A percentile compares a stretch with the other conserved stretches of the same genome.
phyloP scores from a whole-genome alignment of 1,140 invertebrate genomes.

The Grapholita molesta region DNA sequence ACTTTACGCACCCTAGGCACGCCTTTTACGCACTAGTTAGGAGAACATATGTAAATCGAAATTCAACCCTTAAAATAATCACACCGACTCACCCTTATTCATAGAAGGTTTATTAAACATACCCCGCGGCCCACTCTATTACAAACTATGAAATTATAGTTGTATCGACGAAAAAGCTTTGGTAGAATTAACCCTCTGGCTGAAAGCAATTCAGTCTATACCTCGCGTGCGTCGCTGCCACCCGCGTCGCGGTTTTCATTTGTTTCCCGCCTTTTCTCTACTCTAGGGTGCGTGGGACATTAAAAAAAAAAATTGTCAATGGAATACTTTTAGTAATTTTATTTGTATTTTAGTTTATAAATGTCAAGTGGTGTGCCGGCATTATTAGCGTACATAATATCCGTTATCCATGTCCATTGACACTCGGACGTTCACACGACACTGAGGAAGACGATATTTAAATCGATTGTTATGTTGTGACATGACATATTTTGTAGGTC shows the following conservation, averaged over 20 bases:
- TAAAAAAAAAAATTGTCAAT: background rate
- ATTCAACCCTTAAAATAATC: too few relatives aligned
- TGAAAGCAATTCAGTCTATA: constrained; percentile 45
- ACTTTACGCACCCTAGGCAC: too few relatives aligned
- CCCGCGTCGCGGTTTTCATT: constrained; percentile 44
- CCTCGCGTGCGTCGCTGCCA: constrained; percentile 40
- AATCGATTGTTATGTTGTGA: constrained; percentile 25
- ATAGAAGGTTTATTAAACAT: background rate
- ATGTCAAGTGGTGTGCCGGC: background rate
- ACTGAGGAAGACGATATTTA: constrained; percentile 22
- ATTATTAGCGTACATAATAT: background rate
- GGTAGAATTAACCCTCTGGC: constrained; percentile 20
- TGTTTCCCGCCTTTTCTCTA: constrained; percentile 51
- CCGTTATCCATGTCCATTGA: constrained; percentile 7
- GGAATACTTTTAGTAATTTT: background rate
- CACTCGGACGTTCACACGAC: constrained; percentile 26
- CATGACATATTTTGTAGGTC: constrained; percentile 10
- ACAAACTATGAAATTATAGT: constrained; percentile 13
- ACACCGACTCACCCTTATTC: background rate
- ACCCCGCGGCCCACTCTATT: background rate
- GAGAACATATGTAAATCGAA: too few relatives aligned
- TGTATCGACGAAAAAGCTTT: constrained; percentile 19
- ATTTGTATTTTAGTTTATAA: background rate
- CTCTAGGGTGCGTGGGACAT: background rate
- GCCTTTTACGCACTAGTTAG: too few relatives aligned